Evolutionary conservation across 2,797 vertebrate species (phyloP).

Genomic region (Aplochiton taeniatus): DNA sequence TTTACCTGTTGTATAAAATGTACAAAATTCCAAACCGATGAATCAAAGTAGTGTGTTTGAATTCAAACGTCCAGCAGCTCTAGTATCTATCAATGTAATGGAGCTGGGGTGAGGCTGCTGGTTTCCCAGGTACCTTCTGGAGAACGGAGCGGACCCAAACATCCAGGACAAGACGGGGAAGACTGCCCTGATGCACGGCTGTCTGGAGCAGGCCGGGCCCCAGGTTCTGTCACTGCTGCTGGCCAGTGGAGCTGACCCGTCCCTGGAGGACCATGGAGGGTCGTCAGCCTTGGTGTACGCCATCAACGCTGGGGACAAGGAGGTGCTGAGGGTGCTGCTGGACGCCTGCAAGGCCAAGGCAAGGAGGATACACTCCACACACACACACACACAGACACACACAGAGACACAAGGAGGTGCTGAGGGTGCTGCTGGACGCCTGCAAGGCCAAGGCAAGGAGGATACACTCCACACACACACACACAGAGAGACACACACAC

Average conservation of each 20-base stretch:
- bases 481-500: too few relatives aligned
- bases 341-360: slow-evolving; percentile 73
- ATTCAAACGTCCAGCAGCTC: too few relatives aligned
- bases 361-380: too few relatives aligned
- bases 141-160: slow-evolving; percentile 82
- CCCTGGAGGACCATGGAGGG: slow-evolving; percentile 79
- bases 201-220: slow-evolving; percentile 74
- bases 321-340: slow-evolving; percentile 76
- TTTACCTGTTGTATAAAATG: too few relatives aligned
- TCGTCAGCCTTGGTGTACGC: slow-evolving; percentile 83
- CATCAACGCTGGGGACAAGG: slow-evolving; percentile 79
- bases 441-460: slow-evolving; percentile 68
- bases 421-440: slow-evolving; percentile 75
- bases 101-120: too few relatives aligned
- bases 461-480: too few relatives aligned
- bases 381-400: too few relatives aligned
- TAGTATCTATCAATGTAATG: too few relatives aligned
- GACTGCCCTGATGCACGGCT: slow-evolving; percentile 84
- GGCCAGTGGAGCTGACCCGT: slow-evolving; percentile 78
- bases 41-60: too few relatives aligned
- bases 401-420: slow-evolving; percentile 66
- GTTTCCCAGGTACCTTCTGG: slow-evolving; percentile 64
- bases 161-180: slow-evolving; percentile 85
- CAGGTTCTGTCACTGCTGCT: slow-evolving; percentile 80
- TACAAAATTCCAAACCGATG: too few relatives aligned